phyloP scores from a whole-genome alignment of 2,888 invertebrate genomes.

The Drepana falcataria region DNA sequence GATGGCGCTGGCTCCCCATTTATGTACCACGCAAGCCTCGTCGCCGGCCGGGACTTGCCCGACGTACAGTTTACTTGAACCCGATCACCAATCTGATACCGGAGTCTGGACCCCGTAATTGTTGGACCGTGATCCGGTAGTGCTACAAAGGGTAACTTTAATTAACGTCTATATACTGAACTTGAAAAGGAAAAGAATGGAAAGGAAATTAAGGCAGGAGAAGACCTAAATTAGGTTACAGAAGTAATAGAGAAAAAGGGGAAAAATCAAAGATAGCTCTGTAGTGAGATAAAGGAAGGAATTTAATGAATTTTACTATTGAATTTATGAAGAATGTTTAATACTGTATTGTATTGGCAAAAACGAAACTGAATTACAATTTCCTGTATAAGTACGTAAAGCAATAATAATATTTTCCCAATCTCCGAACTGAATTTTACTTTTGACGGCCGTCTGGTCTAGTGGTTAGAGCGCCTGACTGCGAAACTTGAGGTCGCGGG shows the following conservation, averaged over 20 bases:
- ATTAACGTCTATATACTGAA: too few relatives aligned
- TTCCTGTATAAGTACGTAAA: slow-evolving; percentile 1
- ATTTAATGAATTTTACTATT: too few relatives aligned
- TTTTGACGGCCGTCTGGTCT: too few relatives aligned
- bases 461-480: too few relatives aligned
- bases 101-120: slow-evolving; percentile 87
- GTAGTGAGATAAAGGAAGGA: too few relatives aligned
- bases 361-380: not conserved
- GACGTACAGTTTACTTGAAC: slow-evolving; percentile 92
- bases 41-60: slow-evolving; percentile 88
- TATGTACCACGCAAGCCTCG: slow-evolving; percentile 91
- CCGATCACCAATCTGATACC: slow-evolving; percentile 89
- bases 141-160: slow-evolving; percentile 68
- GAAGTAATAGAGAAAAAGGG: too few relatives aligned
- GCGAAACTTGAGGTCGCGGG: too few relatives aligned
- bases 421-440: slow-evolving; percentile 36
- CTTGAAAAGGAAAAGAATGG: too few relatives aligned
- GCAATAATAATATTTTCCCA: slow-evolving; percentile 36
- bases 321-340: too few relatives aligned
- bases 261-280: too few relatives aligned
- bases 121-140: slow-evolving; percentile 89
- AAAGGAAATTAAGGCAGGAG: not conserved
- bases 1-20: slow-evolving; percentile 87
- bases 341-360: not conserved
- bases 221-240: too few relatives aligned